Base-by-base conservation (phyloP, 2,797 vertebrate species). In the Nyctalus aviator region DNA sequence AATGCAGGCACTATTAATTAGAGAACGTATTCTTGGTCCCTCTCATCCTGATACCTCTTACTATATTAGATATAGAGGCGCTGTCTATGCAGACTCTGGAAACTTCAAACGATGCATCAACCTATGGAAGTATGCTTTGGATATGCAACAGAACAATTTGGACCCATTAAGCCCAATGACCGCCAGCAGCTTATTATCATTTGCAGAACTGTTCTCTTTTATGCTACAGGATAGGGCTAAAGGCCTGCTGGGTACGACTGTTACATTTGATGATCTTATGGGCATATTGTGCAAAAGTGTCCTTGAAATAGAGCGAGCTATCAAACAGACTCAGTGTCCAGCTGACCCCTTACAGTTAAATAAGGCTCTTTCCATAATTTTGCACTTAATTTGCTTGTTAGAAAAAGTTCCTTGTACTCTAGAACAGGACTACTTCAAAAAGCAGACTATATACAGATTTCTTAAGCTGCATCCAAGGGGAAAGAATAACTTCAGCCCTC, bases 31-130 rank as follows among this genome's bases (percentile, higher is more conserved):
- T 97, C 99, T 99, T 21, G 99, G 99, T 9, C 99, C 99, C 20
- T 99, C 99, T 82, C 99, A 99, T 93, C 99, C 99, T 20, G 99
- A 99, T 97, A 99, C 99, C 0, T 99, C 99, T 25, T 99, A 99
- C 97, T 99, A 99, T 97, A 99, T 99, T 96, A 99, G 99, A 66
- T 99, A 99, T 94, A 98, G 99, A 69, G 99, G 99, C 0, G 99
- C 99, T 0, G 99, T 99, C 17, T 99, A 99, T 73, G 99, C 99
- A 1, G 99, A 99, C 98, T 99, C 99, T 9, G 99, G 99, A 76
- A 99, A 99, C 98, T 99, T 99, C 88, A 99, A 99, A 96, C 99
- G 99, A 94, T 99, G 99, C 98, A 99, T 99, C 98, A 99, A 99
- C 95, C 98, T 99, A 27, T 99, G 99, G 99, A 99, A 99, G 79